phyloP scores from a whole-genome alignment of 2,888 invertebrate genomes.

The Tromatobia lineatoria region DNA sequence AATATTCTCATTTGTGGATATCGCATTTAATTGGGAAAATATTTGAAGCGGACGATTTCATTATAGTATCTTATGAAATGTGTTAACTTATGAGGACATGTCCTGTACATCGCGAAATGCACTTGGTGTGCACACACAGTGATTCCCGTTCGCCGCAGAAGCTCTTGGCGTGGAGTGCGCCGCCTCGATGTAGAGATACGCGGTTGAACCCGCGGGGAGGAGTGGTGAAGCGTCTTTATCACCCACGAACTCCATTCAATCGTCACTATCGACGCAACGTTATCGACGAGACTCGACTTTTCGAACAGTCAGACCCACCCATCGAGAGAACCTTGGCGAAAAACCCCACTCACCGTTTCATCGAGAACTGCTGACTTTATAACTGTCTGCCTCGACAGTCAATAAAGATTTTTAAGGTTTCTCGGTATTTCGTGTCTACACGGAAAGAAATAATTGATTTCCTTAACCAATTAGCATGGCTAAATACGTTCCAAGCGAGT shows the following conservation, averaged over 20 bases:
- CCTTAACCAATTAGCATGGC: no score
- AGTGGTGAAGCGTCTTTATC: slow-evolving; percentile 44
- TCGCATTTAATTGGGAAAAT: no score
- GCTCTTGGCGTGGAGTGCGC: slow-evolving; percentile 12
- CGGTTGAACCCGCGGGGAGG: slow-evolving; percentile 5
- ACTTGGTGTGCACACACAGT: slow-evolving; percentile 8
- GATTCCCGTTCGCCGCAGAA: slow-evolving; percentile 23
- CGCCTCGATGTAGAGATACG: slow-evolving; percentile 32
- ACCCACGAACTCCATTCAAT: slow-evolving; percentile 34
- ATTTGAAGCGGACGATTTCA: no score
- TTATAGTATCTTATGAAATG: background rate
- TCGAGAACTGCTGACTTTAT: slow-evolving; percentile 15
- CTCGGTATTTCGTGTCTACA: background rate
- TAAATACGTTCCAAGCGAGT: no score
- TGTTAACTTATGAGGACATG: background rate
- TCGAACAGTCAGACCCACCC: slow-evolving; percentile 14
- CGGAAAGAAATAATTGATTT: no score
- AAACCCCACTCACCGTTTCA: slow-evolving; percentile 10
- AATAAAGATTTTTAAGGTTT: background rate
- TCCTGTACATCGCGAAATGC: background rate
- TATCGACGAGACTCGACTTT: slow-evolving; percentile 20
- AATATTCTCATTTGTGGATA: no score
- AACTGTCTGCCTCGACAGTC: background rate
- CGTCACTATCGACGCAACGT: slow-evolving; percentile 42
- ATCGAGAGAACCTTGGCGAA: slow-evolving; percentile 17